These are phyloP conservation scores for Salminus brasiliensis DNA, from an alignment of 2,113 vertebrate species.

Conservation along the genomic window DNA sequence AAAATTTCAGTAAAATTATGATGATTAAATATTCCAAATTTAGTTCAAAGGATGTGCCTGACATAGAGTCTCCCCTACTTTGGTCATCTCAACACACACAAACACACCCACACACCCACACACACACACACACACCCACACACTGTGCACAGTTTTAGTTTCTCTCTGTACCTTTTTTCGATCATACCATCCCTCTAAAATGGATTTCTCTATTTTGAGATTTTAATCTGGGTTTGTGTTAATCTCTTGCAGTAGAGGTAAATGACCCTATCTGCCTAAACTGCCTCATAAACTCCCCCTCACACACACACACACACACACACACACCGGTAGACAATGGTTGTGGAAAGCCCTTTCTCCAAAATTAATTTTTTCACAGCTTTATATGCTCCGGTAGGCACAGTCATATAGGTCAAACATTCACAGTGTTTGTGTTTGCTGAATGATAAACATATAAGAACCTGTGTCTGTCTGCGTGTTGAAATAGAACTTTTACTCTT, in stretches of 20 bases:
- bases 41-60: not conserved
- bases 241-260: conserved; percentile 75
- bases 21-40: too few species aligned
- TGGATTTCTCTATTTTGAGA: conserved; percentile 77
- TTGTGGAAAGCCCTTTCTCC: conserved; percentile 64
- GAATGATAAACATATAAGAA: conserved; percentile 32
- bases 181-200: conserved; percentile 71
- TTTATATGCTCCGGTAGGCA: conserved; percentile 13
- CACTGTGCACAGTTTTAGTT: not conserved
- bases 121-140: conserved; percentile 5
- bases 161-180: conserved; percentile 56
- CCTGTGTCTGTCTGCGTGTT: not conserved
- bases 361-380: conserved; percentile 70
- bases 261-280: conserved; percentile 43
- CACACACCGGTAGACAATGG: conserved; percentile 65
- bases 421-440: not conserved
- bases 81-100: not conserved
- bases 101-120: conserved; percentile 26
- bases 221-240: conserved; percentile 76
- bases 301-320: conserved; percentile 67
- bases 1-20: too few species aligned
- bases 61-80: not conserved
- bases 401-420: conserved; percentile 69
- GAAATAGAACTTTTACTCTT: not conserved
- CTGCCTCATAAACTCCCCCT: conserved; percentile 10